phyloP scores from a whole-genome alignment of 1,140 invertebrate species.

The Drosophila tani region DNA sequence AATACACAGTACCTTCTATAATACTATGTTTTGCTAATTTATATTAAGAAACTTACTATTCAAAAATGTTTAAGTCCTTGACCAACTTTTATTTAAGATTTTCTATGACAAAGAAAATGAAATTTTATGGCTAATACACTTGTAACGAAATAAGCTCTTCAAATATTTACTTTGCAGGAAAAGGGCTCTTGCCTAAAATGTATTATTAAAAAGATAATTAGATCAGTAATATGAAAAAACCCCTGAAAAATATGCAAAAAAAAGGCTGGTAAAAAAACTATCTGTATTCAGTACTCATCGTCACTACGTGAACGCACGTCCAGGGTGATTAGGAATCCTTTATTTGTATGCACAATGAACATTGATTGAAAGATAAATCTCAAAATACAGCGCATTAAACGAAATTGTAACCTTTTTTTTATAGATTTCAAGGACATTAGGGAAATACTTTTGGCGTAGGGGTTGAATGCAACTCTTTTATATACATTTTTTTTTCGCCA shows the following conservation, averaged over 20 bases:
- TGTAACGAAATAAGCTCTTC: background rate
- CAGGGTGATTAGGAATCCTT: background rate
- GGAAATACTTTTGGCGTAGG: slow-evolving; percentile 41
- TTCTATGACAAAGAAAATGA: too few relatives aligned
- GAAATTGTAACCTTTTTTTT: slow-evolving; percentile 18
- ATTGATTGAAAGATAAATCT: slow-evolving; percentile 26
- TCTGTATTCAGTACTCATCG: too few relatives aligned
- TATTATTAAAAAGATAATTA: background rate
- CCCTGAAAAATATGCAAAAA: background rate
- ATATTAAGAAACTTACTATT: too few relatives aligned
- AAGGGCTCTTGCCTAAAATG: too few relatives aligned
- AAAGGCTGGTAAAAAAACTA: background rate
- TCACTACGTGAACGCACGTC: too few relatives aligned
- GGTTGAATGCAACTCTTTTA: slow-evolving; percentile 56
- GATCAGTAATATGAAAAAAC: background rate
- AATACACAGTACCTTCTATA: too few relatives aligned
- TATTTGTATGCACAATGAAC: slow-evolving; percentile 5
- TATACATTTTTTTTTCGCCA: slow-evolving; percentile 32
- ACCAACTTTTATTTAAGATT: too few relatives aligned
- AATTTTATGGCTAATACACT: background rate
- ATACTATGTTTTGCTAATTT: too few relatives aligned
- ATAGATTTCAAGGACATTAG: slow-evolving; percentile 30
- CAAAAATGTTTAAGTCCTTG: too few relatives aligned
- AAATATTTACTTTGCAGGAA: background rate
- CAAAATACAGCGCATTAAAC: slow-evolving; percentile 12